A percentile compares a stretch with the other conserved stretches of the same genome.
Evolutionary conservation across 64 coral and sea anemone genomes (phyloP).

Genomic region (Trachythela sp.): DNA sequence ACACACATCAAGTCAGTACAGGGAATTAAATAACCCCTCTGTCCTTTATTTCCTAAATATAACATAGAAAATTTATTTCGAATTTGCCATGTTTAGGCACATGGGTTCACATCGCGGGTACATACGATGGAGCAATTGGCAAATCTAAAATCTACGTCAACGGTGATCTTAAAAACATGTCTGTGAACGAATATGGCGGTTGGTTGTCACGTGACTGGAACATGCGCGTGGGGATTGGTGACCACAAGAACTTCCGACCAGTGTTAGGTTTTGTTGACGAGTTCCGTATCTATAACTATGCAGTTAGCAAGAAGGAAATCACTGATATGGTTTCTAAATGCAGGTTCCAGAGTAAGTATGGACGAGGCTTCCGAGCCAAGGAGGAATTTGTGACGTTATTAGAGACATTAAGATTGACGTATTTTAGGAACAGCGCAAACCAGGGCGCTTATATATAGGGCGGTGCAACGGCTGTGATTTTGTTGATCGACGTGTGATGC

Average conservation of each 20-base stretch:
- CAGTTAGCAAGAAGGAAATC: conserved; percentile 66
- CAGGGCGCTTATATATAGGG: too few relatives aligned
- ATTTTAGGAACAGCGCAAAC: too few relatives aligned
- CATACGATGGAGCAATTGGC: conserved; percentile 80
- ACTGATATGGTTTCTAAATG: conserved; percentile 53
- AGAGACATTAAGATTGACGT: too few relatives aligned
- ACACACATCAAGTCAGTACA: too few relatives aligned
- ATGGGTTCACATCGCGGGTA: conserved; percentile 89
- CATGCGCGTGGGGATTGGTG: conserved; percentile 83
- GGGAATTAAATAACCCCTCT: too few relatives aligned
- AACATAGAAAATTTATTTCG: not conserved
- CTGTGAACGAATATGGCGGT: conserved; percentile 53
- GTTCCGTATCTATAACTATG: conserved; percentile 98
- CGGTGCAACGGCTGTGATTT: too few relatives aligned
- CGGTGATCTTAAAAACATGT: conserved; percentile 89
- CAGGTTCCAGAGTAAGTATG: conserved; percentile 10
- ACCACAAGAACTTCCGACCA: conserved; percentile 89
- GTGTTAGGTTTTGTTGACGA: conserved; percentile 92
- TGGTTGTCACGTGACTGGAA: conserved; percentile 85
- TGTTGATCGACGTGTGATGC: too few relatives aligned
- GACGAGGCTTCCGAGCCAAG: not conserved
- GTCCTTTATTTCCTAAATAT: too few relatives aligned
- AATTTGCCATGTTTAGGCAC: conserved; percentile 28
- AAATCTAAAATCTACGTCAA: conserved; percentile 95
- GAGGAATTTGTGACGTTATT: too few relatives aligned